Conservation (phyloP, 2,113 vertebrate genomes). For the Pollachius pollachius region DNA sequence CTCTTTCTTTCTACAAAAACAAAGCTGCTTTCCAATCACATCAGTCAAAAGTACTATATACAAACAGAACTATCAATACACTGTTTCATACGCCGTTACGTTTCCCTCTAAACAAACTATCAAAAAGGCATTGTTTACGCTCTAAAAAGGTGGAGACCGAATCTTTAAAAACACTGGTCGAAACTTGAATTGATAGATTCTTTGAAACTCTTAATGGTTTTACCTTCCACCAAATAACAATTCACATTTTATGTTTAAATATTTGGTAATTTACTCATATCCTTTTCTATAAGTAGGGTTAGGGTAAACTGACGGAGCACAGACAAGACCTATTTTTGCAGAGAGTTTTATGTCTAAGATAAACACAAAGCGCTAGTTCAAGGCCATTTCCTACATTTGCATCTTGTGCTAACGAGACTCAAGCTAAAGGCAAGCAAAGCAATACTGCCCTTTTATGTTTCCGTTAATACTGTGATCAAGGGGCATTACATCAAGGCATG, state of each 20-base stretch:
- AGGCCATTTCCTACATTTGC: constrained; percentile 48
- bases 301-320: constrained; percentile 19
- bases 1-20: constrained; percentile 43
- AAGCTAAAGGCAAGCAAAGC: constrained; percentile 67
- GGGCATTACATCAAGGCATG: constrained; percentile 45
- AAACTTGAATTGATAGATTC: constrained; percentile 32
- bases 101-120: constrained; percentile 37
- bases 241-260: constrained; percentile 36
- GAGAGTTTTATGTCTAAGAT: constrained; percentile 26
- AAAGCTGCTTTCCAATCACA: constrained; percentile 45
- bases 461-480: constrained; percentile 31
- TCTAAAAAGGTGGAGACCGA: constrained; percentile 48
- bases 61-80: constrained; percentile 42
- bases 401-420: constrained; percentile 39
- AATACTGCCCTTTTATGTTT: constrained; percentile 43
- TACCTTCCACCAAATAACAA: constrained; percentile 28
- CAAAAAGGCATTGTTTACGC: constrained; percentile 58
- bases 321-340: constrained; percentile 65
- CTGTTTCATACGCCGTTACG: constrained; percentile 27
- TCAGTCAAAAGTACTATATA: constrained; percentile 57
- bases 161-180: constrained; percentile 32
- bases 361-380: constrained; percentile 34
- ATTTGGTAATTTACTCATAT: constrained; percentile 41
- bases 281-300: constrained; percentile 19
- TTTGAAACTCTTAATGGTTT: constrained; percentile 19